Base-by-base conservation (phyloP, 2,797 vertebrate genomes). In the Labeo calbasu region DNA sequence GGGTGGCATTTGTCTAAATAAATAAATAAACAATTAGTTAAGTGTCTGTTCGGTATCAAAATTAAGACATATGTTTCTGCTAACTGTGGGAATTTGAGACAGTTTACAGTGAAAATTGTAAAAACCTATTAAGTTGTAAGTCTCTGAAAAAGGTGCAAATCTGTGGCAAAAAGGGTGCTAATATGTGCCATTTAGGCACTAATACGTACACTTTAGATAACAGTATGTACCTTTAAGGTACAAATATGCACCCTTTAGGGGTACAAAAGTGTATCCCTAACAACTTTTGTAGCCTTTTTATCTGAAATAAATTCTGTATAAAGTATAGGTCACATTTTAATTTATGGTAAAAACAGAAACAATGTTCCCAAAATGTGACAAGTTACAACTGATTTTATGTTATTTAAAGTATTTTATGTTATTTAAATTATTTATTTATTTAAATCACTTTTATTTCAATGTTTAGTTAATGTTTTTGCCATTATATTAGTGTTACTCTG, bases 41-140 rank as follows among this genome's bases (percentile, higher is more conserved):
- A 1, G 8, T 46, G 32, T 61, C 61, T 59, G 15, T 13, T 46
- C 51, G 36, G 9, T 46, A 4, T 46, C 76, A 59, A 13, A 77
- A 28, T 63, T 77, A 25, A 12, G n/a, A 77, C 76, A 77, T 25
- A 51, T 21, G 55, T 36, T 79, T 68, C 25, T 79, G 61, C 66
- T 8, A 36, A 36, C 4, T 4, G 32, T 36, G 32, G 1, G 32
- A 36, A 36, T 36, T 36, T 36, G 3, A 36, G 32, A 32, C 32
- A 32, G 32, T 36, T 71, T 71, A 46, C 7, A 25, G 43, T 48
- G 4, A 70, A 70, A 15, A 71, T 25, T 1, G n/a, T 15, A 48
- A 9, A 70, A 70, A 2, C 66, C 0, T 69, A n/a, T 43, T 21
- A 69, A 23, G 21, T 14, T 46, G 3, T 12, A 59, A 59, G 8